Conservation (phyloP, 2,797 vertebrate species). For the Amazona ochrocephala region DNA sequence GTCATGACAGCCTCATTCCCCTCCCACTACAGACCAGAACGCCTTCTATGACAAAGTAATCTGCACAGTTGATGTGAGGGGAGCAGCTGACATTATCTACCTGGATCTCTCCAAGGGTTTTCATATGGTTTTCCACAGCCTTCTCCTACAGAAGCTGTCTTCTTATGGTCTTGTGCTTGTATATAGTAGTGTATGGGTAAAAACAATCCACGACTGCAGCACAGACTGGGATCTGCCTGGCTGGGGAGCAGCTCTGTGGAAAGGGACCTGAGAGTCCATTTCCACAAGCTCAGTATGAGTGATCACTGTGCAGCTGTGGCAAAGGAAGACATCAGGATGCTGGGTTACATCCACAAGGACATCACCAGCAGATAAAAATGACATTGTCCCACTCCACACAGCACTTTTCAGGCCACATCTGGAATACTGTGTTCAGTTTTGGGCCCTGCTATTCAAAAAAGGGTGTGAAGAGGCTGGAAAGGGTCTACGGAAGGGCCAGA, state of each 20-base stretch:
- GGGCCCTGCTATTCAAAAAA: background rate
- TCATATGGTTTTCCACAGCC: background rate
- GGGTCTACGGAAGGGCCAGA: background rate
- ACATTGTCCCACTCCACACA: background rate
- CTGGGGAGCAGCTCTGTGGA: background rate
- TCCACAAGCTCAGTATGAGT: background rate
- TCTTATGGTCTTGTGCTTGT: background rate
- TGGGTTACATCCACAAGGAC: background rate
- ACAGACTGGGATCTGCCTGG: background rate
- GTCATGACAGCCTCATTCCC: background rate
- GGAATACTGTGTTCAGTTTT: background rate
- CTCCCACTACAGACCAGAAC: background rate
- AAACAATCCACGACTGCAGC: background rate
- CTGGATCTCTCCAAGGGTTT: background rate
- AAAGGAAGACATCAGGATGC: background rate
- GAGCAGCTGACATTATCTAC: background rate
- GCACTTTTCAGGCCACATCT: background rate
- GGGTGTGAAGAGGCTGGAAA: background rate
- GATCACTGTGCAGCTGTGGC: background rate
- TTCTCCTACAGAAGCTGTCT: background rate
- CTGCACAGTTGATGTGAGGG: background rate
- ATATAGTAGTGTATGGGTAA: background rate
- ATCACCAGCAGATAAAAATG: background rate
- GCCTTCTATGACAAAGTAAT: background rate
- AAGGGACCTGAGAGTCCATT: background rate